These are phyloP conservation scores for Coranthus polyacanthus DNA, from an alignment of 2,797 vertebrate species.

Conservation along the genomic window DNA sequence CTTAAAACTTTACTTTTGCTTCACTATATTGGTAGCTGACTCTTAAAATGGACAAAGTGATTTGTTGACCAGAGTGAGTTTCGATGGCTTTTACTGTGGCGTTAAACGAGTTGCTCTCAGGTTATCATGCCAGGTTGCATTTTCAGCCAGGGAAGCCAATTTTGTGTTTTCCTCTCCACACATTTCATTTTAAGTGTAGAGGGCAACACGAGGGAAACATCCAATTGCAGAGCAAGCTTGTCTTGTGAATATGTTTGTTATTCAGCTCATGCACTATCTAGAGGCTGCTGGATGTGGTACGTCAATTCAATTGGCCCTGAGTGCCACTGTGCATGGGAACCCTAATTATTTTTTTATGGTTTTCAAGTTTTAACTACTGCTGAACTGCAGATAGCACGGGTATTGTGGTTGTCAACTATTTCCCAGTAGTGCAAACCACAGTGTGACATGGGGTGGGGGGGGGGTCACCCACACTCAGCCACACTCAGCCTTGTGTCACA, in stretches of 20 bases:
- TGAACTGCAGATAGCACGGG: slow-evolving; percentile 53
- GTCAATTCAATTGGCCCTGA: slow-evolving; percentile 83
- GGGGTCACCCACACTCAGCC: too few species aligned
- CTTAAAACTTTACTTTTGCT: not conserved
- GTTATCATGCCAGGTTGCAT: slow-evolving; percentile 49
- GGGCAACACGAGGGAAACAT: slow-evolving; percentile 74
- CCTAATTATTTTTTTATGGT: slow-evolving; percentile 80
- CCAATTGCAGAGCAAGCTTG: slow-evolving; percentile 77
- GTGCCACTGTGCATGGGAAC: slow-evolving; percentile 77
- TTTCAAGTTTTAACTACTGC: slow-evolving; percentile 76
- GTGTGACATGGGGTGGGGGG: slow-evolving; percentile 37
- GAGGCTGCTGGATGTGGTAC: slow-evolving; percentile 83
- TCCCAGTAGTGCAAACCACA: slow-evolving; percentile 15
- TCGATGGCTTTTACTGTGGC: slow-evolving; percentile 25
- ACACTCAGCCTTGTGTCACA: slow-evolving; percentile 20
- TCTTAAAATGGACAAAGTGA: slow-evolving; percentile 9
- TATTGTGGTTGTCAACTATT: slow-evolving; percentile 39
- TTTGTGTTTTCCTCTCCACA: slow-evolving; percentile 44
- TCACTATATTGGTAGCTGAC: not conserved
- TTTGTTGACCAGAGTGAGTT: slow-evolving; percentile 12
- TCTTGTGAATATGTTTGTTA: slow-evolving; percentile 82
- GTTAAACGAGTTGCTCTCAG: slow-evolving; percentile 53
- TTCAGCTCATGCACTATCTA: slow-evolving; percentile 83
- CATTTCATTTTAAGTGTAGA: slow-evolving; percentile 64
- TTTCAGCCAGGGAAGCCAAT: slow-evolving; percentile 41